A percentile compares a stretch with the other conserved stretches of the same genome.
Evolutionary conservation across 2,113 vertebrate species (phyloP).

Genomic region (Zosterops pallidus): DNA sequence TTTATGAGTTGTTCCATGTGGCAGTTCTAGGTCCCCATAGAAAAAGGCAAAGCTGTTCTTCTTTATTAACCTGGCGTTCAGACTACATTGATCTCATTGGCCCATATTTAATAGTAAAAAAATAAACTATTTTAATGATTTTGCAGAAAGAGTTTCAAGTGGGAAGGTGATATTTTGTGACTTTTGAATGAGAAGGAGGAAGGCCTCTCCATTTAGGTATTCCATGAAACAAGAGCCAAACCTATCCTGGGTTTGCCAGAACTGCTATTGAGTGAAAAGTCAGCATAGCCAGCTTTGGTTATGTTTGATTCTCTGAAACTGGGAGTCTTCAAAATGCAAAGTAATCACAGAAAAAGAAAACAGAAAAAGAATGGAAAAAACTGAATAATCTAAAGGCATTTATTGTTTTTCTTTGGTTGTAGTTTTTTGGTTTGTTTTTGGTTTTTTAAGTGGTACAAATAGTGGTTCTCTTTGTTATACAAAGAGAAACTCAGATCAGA

Average conservation of each 20-base stretch:
- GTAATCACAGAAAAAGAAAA: not conserved
- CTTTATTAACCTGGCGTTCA: conserved; percentile 17
- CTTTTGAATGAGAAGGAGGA: not conserved
- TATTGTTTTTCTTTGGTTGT: not conserved
- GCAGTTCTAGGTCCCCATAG: not conserved
- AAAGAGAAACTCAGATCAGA: not conserved
- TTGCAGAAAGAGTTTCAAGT: not conserved
- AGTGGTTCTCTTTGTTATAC: not conserved
- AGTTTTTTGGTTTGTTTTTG: not conserved
- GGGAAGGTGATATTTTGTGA: conserved; percentile 36
- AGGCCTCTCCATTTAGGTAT: not conserved
- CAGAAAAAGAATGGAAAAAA: not conserved
- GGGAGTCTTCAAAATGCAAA: not conserved
- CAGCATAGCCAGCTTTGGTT: not conserved
- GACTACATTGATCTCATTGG: not conserved
- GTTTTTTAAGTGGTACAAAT: not conserved
- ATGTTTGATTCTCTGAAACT: not conserved
- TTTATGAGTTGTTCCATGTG: not conserved
- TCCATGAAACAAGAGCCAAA: not conserved
- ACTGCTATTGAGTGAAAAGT: not conserved
- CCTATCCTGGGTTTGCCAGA: not conserved
- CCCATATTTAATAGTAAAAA: not conserved
- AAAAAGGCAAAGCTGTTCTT: not conserved
- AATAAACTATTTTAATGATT: conserved; percentile 3
- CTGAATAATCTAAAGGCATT: not conserved